Conservation (phyloP, 2,888 invertebrate species). For the Agapetus fuscipes region DNA sequence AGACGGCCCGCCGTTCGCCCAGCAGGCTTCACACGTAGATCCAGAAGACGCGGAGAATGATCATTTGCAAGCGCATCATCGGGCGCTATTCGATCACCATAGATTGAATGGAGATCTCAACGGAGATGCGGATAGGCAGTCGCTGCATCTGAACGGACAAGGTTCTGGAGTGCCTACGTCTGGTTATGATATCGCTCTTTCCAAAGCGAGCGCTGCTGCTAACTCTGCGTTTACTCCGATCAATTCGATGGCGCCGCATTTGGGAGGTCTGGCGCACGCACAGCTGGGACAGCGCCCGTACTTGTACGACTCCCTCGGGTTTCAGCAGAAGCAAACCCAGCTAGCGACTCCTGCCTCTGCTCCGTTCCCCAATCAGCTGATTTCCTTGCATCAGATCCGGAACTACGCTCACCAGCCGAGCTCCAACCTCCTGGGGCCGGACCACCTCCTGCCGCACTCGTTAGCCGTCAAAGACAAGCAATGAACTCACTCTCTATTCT, state of each 20-base stretch:
- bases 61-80: slow-evolving; percentile 56
- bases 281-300: slow-evolving; percentile 68
- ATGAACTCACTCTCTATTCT: slow-evolving; percentile 28
- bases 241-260: slow-evolving; percentile 76
- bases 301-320: slow-evolving; percentile 88
- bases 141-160: slow-evolving; percentile 24
- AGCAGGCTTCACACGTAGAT: slow-evolving; percentile 40
- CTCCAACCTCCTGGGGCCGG: slow-evolving; percentile 58
- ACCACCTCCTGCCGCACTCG: slow-evolving; percentile 51
- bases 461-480: slow-evolving; percentile 46
- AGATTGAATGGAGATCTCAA: slow-evolving; percentile 21
- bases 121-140: slow-evolving; percentile 20
- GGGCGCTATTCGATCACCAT: slow-evolving; percentile 45
- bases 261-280: slow-evolving; percentile 55
- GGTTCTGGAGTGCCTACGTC: slow-evolving; percentile 33
- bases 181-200: slow-evolving; percentile 35
- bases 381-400: slow-evolving; percentile 91
- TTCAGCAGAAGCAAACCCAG: slow-evolving; percentile 58
- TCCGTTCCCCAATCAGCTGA: slow-evolving; percentile 84
- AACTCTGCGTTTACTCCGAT: slow-evolving; percentile 93
- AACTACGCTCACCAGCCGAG: slow-evolving; percentile 92
- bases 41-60: slow-evolving; percentile 57
- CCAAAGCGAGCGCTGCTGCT: slow-evolving; percentile 46
- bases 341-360: slow-evolving; percentile 42
- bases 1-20: slow-evolving; percentile 43